Conservation (phyloP, 2,113 vertebrate species). For the Tachysurus fulvidraco region DNA sequence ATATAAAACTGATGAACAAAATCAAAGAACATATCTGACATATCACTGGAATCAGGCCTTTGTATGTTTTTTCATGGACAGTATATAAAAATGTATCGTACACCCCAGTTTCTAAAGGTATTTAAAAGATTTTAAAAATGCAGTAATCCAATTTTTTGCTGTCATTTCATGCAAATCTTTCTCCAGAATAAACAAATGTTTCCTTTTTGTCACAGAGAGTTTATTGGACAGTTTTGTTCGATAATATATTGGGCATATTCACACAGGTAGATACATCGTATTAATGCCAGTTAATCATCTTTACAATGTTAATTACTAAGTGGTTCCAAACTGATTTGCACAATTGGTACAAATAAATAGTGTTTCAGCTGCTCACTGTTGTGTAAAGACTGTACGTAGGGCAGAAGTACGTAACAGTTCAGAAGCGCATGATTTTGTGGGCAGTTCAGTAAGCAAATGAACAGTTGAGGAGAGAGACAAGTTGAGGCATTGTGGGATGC, state of each 20-base stretch:
- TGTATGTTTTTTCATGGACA: not conserved
- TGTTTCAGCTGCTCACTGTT: not conserved
- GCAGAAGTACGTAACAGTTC: not conserved
- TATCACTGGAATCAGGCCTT: not conserved
- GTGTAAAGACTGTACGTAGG: no score
- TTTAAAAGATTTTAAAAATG: not conserved
- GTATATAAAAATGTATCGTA: not conserved
- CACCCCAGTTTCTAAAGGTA: not conserved
- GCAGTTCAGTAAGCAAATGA: not conserved
- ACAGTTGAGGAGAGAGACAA: not conserved
- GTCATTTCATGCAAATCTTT: slow-evolving; percentile 10
- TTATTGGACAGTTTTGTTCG: slow-evolving; percentile 29
- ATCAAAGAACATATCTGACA: not conserved
- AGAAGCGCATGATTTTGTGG: not conserved
- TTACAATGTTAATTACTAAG: not conserved
- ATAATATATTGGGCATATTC: not conserved
- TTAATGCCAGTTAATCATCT: slow-evolving; percentile 1
- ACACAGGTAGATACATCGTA: not conserved
- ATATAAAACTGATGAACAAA: not conserved
- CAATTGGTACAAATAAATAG: slow-evolving; percentile 7
- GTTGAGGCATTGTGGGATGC: not conserved
- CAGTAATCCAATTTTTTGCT: not conserved
- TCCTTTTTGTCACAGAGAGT: slow-evolving; percentile 12
- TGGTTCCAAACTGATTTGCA: not conserved
- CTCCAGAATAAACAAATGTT: not conserved